Conservation (phyloP, 2,113 vertebrate genomes). For the Atlantisia rogersi region DNA sequence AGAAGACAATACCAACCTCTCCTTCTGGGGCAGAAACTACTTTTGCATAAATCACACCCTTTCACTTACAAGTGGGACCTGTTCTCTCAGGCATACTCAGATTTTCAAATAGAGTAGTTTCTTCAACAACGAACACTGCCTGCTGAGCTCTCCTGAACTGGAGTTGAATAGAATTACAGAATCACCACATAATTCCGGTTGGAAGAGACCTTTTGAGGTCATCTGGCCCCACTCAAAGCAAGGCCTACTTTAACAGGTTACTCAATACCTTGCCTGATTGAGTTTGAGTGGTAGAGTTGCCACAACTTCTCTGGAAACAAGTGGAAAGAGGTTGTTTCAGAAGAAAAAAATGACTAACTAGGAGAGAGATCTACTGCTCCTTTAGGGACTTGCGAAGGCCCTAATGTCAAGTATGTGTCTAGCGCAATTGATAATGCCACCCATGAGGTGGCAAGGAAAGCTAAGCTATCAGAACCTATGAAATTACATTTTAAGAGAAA, state of each 20-base stretch:
- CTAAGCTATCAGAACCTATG: background rate
- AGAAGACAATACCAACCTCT: background rate
- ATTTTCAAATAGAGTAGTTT: background rate
- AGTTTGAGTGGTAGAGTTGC: background rate
- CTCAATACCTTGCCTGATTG: background rate
- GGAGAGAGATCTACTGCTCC: background rate
- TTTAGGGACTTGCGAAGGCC: background rate
- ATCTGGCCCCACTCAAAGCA: background rate
- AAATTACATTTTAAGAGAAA: background rate
- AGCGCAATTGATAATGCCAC: background rate
- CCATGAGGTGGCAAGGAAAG: background rate
- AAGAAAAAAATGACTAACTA: background rate
- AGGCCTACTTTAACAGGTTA: background rate
- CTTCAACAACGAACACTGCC: background rate
- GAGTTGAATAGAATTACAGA: background rate
- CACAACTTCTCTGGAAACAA: background rate
- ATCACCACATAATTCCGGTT: background rate
- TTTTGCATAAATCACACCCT: background rate
- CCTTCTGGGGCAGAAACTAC: background rate
- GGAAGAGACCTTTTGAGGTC: background rate
- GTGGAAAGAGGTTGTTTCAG: background rate
- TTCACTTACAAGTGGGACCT: background rate
- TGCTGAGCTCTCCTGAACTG: background rate
- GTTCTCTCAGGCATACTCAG: background rate
- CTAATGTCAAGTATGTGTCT: background rate